Conservation (phyloP, 2,888 invertebrate species). For the Hofmannophila pseudospretella region DNA sequence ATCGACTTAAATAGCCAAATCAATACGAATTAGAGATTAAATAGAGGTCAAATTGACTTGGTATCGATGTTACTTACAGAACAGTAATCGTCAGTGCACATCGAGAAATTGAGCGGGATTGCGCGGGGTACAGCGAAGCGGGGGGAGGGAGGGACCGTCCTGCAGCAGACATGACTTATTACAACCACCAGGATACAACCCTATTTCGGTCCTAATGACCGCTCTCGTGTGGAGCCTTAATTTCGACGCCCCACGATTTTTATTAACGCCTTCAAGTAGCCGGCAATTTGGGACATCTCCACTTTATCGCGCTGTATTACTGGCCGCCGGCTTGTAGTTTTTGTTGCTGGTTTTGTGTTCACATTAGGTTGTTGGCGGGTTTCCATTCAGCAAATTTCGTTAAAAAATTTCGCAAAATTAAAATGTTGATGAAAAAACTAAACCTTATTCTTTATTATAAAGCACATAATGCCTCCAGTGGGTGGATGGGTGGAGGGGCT, state of each 20-base stretch:
- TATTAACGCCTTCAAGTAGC: slow-evolving; percentile 70
- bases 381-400: no score
- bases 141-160: slow-evolving; percentile 45
- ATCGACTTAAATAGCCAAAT: no score
- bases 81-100: slow-evolving; percentile 56
- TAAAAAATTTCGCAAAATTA: no score
- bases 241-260: slow-evolving; percentile 74
- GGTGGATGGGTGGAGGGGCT: no score
- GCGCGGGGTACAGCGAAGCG: slow-evolving; percentile 27
- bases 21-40: no score
- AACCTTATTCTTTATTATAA: no score
- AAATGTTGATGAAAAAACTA: no score
- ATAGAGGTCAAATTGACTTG: slow-evolving; percentile 65
- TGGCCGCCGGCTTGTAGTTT: slow-evolving; percentile 20
- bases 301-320: slow-evolving; percentile 37
- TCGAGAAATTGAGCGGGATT: slow-evolving; percentile 54
- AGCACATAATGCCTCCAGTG: no score
- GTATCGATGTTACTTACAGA: slow-evolving; percentile 66
- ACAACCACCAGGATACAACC: slow-evolving; percentile 73
- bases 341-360: slow-evolving; percentile 16
- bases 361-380: no score
- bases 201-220: slow-evolving; percentile 74
- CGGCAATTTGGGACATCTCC: slow-evolving; percentile 53
- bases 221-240: slow-evolving; percentile 69
- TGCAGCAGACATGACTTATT: slow-evolving; percentile 76